Conservation (phyloP, 2,113 vertebrate genomes). For the Oophaga pumilio region DNA sequence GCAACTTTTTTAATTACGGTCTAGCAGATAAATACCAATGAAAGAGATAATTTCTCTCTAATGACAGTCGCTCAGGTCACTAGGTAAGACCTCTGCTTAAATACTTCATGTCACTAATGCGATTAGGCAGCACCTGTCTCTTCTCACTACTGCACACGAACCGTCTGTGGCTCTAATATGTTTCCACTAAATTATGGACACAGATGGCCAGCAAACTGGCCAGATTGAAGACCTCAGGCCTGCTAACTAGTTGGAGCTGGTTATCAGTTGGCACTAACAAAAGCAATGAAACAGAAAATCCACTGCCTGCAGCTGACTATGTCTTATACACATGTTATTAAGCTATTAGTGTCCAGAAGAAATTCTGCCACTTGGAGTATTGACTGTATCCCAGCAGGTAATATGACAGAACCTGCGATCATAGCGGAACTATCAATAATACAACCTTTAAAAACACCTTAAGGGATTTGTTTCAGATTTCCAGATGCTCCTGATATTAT, state of each 20-base stretch:
- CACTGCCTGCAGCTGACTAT: constrained; percentile 29
- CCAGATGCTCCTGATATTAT: not conserved
- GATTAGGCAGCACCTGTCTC: constrained; percentile 8
- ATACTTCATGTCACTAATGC: constrained; percentile 8
- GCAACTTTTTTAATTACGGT: constrained; percentile 10
- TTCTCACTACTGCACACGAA: not conserved
- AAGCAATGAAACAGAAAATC: constrained; percentile 13
- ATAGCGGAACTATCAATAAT: constrained; percentile 9
- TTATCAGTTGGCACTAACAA: constrained; percentile 37
- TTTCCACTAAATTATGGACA: not conserved
- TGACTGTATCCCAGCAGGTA: constrained; percentile 28
- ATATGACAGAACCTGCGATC: not conserved
- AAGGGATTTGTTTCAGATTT: not conserved
- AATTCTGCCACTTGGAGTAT: constrained; percentile 6
- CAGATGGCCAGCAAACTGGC: not conserved
- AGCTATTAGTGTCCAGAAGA: constrained; percentile 13
- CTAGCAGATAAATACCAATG: not conserved
- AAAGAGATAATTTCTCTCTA: constrained; percentile 6
- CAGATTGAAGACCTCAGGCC: constrained; percentile 43
- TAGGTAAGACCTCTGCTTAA: constrained; percentile 7
- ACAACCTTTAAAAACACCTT: not conserved
- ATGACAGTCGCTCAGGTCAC: constrained; percentile 19
- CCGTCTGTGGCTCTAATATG: constrained; percentile 8
- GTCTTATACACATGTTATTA: constrained; percentile 24
- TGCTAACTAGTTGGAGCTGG: constrained; percentile 37